Evolutionary conservation across 1,140 invertebrate species (phyloP).

Genomic region (Cryptotermes secundus): DNA sequence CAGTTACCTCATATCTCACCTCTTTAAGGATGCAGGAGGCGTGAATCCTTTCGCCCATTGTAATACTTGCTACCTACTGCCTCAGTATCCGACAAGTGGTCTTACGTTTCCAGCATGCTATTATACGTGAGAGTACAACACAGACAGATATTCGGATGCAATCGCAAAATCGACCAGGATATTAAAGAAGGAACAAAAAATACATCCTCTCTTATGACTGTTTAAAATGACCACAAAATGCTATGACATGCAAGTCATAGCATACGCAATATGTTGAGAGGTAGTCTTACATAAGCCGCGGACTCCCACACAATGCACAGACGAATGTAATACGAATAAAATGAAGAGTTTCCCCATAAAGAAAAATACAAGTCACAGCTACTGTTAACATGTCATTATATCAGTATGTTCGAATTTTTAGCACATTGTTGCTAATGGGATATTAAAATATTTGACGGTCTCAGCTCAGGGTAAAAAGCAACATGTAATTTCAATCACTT

Average conservation of each 20-base stretch:
- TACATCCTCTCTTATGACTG: background rate
- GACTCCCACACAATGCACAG: background rate
- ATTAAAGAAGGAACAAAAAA: background rate
- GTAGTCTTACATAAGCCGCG: background rate
- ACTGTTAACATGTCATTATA: no score
- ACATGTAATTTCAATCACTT: no score
- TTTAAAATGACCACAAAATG: background rate
- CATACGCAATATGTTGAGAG: background rate
- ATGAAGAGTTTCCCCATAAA: background rate
- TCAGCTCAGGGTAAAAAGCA: no score
- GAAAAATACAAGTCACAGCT: background rate
- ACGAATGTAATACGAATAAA: background rate
- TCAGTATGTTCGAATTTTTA: no score
- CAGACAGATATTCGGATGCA: background rate
- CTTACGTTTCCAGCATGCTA: no score
- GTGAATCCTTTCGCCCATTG: no score
- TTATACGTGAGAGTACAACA: background rate
- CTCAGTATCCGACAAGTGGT: no score
- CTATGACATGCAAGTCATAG: background rate
- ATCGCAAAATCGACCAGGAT: background rate
- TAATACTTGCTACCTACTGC: no score
- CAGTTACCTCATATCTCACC: no score
- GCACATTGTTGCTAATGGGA: no score
- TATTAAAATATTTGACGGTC: no score
- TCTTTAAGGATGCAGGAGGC: no score